These are phyloP conservation scores for Orgyia antiqua DNA, from an alignment of 2,888 invertebrate genomes.

Conservation along the genomic window DNA sequence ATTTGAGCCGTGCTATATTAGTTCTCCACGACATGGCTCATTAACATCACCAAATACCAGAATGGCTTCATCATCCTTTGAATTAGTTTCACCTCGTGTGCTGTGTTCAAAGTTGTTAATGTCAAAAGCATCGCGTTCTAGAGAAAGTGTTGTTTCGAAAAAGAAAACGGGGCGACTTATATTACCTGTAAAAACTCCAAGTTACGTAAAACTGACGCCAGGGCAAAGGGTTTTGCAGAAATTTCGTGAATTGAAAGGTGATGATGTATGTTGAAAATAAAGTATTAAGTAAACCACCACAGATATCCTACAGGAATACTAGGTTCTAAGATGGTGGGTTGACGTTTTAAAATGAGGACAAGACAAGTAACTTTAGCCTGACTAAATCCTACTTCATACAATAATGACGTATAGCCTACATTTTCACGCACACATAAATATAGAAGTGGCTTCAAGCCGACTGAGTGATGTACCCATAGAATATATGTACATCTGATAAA, in stretches of 20 bases:
- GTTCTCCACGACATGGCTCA: conserved; percentile 50
- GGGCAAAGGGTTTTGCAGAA: conserved; percentile 52
- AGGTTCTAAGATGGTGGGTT: too few species aligned
- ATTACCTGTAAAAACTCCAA: conserved; percentile 40
- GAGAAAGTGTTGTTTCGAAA: conserved; percentile 31
- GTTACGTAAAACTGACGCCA: conserved; percentile 34
- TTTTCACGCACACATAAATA: too few species aligned
- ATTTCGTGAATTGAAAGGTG: conserved; percentile 44
- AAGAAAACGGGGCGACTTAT: conserved; percentile 12
- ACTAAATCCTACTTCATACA: too few species aligned
- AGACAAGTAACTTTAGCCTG: too few species aligned
- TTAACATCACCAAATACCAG: conserved; percentile 35
- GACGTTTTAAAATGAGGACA: too few species aligned
- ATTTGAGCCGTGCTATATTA: conserved; percentile 50
- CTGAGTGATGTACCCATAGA: too few species aligned
- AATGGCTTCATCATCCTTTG: conserved; percentile 40
- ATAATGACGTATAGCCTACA: too few species aligned
- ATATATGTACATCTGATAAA: too few species aligned
- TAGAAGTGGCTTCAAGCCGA: too few species aligned
- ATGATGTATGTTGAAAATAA: conserved; percentile 30
- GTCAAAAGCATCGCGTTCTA: conserved; percentile 30
- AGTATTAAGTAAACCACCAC: too few species aligned
- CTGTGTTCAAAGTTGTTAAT: conserved; percentile 47
- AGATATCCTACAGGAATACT: too few species aligned
- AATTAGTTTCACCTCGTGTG: conserved; percentile 40